phyloP scores from a whole-genome alignment of 1,140 invertebrate genomes.

The Pogonomyrmex barbatus region DNA sequence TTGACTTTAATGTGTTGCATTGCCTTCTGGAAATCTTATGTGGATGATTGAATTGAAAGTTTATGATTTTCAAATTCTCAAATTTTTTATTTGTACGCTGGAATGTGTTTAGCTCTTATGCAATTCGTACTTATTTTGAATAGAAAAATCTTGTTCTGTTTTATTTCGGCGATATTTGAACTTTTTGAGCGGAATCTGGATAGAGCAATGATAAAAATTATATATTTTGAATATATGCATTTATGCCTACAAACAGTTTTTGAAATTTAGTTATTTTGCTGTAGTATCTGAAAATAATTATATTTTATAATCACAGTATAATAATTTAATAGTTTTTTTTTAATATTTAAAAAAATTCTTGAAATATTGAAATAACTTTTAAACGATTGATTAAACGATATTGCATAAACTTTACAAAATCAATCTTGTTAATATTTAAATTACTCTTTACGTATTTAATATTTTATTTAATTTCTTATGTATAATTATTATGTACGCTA shows the following conservation, averaged over 20 bases:
- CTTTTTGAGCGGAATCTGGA: background rate
- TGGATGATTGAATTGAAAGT: background rate
- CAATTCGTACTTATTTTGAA: background rate
- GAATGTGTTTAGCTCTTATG: background rate
- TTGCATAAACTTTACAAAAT: background rate
- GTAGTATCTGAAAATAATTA: background rate
- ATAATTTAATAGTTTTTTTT: background rate
- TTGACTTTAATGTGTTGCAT: constrained; percentile 10
- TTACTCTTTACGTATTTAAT: background rate
- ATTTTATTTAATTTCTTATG: background rate
- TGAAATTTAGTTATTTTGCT: background rate
- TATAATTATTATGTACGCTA: background rate
- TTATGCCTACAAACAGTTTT: background rate
- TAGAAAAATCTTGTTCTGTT: background rate
- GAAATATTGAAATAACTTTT: background rate
- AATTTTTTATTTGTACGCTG: background rate
- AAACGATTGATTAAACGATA: background rate
- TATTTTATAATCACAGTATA: background rate
- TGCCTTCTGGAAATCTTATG: background rate
- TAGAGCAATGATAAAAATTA: background rate
- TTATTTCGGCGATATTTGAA: background rate
- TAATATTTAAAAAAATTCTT: too few relatives aligned
- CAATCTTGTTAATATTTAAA: background rate
- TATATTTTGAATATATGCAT: background rate
- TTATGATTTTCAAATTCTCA: background rate